Evolutionary conservation across 2,888 invertebrate species (phyloP).

Genomic region (Xanthorhoe designata): DNA sequence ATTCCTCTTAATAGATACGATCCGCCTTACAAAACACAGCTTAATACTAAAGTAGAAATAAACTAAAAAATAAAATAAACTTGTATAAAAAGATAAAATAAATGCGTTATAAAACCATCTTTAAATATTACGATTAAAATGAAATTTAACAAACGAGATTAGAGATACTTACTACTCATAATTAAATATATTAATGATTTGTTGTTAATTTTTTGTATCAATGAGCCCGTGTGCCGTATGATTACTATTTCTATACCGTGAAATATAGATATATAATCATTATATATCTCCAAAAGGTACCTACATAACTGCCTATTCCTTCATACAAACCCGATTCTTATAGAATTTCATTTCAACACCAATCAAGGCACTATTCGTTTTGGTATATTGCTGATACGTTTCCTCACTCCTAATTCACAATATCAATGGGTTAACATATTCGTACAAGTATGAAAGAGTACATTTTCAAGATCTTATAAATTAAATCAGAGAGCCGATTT

Average conservation of each 20-base stretch:
- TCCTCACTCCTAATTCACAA: slow-evolving; percentile 83
- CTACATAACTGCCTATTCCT: slow-evolving; percentile 54
- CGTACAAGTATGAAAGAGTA: slow-evolving; percentile 73
- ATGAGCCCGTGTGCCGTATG: slow-evolving; percentile 80
- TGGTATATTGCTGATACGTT: slow-evolving; percentile 85
- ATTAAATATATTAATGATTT: slow-evolving; percentile 59
- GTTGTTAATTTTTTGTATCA: slow-evolving; percentile 69
- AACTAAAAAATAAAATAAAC: slow-evolving; percentile 72
- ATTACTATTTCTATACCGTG: slow-evolving; percentile 85
- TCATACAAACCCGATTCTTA: slow-evolving; percentile 68
- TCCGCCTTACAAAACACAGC: slow-evolving; percentile 30
- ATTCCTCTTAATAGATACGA: slow-evolving; percentile 9
- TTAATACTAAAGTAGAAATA: slow-evolving; percentile 74
- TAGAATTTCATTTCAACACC: slow-evolving; percentile 62
- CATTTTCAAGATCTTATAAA: slow-evolving; percentile 69
- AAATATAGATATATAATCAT: slow-evolving; percentile 85
- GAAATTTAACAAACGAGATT: slow-evolving; percentile 80
- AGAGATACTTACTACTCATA: too few relatives aligned
- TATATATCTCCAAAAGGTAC: slow-evolving; percentile 51
- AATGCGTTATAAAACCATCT: slow-evolving; percentile 83
- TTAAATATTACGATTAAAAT: slow-evolving; percentile 74
- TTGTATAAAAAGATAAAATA: slow-evolving; percentile 83
- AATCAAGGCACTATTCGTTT: slow-evolving; percentile 83
- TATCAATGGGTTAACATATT: slow-evolving; percentile 76
- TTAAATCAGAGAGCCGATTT: slow-evolving; percentile 53